These are phyloP conservation scores for Glomeris marginata DNA, from an alignment of 2,888 invertebrate species.

Conservation along the genomic window DNA sequence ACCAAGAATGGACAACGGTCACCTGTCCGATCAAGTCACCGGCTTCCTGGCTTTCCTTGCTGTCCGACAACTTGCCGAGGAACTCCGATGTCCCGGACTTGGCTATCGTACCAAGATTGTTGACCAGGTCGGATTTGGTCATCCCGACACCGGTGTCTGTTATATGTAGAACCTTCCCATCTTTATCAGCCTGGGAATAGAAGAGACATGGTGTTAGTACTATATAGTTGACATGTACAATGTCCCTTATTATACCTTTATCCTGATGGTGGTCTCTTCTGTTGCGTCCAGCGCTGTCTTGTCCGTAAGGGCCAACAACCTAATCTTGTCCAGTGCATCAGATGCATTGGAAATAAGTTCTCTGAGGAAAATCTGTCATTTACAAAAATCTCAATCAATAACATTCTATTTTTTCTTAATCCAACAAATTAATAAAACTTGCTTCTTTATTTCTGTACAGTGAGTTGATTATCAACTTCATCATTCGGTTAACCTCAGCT, in stretches of 20 bases:
- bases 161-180: conserved; percentile 76
- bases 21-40: conserved; percentile 94
- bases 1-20: not conserved
- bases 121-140: conserved; percentile 83
- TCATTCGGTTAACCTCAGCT: conserved; percentile 99
- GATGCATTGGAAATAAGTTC: conserved; percentile 98
- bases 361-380: conserved; percentile 69
- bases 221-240: not conserved
- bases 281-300: conserved; percentile 58
- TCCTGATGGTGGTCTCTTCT: conserved; percentile 72
- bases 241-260: conserved; percentile 39
- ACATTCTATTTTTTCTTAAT: not conserved
- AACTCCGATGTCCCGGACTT: conserved; percentile 96
- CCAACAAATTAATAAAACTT: conserved; percentile 15
- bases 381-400: not conserved
- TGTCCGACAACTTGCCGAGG: conserved; percentile 71
- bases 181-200: conserved; percentile 58
- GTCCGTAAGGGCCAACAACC: conserved; percentile 80
- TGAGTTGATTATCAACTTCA: conserved; percentile 99
- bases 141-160: conserved; percentile 96
- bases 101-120: conserved; percentile 95
- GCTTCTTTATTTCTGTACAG: conserved; percentile 97
- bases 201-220: not conserved
- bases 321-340: conserved; percentile 96
- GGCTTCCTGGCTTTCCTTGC: conserved; percentile 44